Conservation (phyloP, 2,888 invertebrate genomes). For the Xestia xanthographa region DNA sequence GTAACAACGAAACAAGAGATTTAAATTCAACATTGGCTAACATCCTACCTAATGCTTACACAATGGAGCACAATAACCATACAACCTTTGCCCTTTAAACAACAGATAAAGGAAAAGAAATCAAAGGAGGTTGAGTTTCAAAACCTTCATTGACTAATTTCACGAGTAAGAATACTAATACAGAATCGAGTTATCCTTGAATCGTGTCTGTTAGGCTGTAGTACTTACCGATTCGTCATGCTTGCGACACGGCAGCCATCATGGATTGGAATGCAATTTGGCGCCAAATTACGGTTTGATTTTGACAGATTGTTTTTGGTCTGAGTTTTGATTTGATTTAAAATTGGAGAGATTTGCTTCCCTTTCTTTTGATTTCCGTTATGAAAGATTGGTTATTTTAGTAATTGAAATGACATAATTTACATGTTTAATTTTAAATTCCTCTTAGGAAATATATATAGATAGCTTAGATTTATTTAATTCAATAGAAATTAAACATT, state of each 20-base stretch:
- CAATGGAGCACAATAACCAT: constrained; percentile 24
- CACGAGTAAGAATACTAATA: constrained; percentile 59
- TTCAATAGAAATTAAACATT: no score
- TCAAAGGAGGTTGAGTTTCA: constrained; percentile 43
- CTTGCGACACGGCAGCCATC: constrained; percentile 66
- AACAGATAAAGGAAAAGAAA: constrained; percentile 47
- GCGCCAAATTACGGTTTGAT: constrained; percentile 66
- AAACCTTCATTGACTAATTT: constrained; percentile 56
- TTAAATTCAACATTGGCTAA: constrained; percentile 30
- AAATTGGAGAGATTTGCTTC: constrained; percentile 46
- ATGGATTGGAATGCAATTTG: constrained; percentile 62
- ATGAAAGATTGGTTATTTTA: constrained; percentile 18
- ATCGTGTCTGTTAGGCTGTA: constrained; percentile 41
- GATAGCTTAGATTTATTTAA: no score
- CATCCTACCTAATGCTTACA: constrained; percentile 22
- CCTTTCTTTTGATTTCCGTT: constrained; percentile 27
- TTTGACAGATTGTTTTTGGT: constrained; percentile 57
- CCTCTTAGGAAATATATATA: background rate
- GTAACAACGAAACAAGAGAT: constrained; percentile 9
- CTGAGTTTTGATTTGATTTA: constrained; percentile 22
- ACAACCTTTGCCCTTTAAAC: constrained; percentile 28
- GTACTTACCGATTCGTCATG: constrained; percentile 60
- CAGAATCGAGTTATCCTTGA: constrained; percentile 67
- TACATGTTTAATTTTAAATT: background rate
- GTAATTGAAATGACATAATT: background rate